phyloP scores from a whole-genome alignment of 2,888 invertebrate genomes.

The Tiliacea citrago region DNA sequence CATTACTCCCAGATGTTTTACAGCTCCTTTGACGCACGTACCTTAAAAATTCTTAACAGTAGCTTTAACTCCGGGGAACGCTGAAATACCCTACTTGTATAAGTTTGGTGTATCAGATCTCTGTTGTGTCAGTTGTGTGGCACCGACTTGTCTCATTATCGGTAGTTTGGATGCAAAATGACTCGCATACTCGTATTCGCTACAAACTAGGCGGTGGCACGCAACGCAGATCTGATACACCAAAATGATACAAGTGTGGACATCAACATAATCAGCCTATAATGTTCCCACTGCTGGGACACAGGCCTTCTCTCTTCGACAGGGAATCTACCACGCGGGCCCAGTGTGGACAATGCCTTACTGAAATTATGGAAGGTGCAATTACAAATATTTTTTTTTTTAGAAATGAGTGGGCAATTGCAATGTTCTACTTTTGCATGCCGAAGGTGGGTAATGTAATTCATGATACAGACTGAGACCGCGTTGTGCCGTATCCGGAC shows the following conservation, averaged over 20 bases:
- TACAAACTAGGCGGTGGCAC: not conserved
- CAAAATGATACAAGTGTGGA: not conserved
- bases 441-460: constrained; percentile 72
- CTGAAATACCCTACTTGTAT: constrained; percentile 15
- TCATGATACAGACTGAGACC: constrained; percentile 75
- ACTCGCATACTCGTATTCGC: too few species aligned
- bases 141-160: not conserved
- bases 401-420: constrained; percentile 56
- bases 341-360: not conserved
- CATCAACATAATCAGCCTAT: too few species aligned
- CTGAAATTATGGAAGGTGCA: constrained; percentile 24
- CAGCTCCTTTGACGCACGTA: constrained; percentile 30
- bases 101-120: not conserved
- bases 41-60: constrained; percentile 22
- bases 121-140: not conserved
- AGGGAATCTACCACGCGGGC: too few species aligned
- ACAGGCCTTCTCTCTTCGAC: too few species aligned
- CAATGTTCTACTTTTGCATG: constrained; percentile 68
- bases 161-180: not conserved
- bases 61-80: constrained; percentile 4
- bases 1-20: constrained; percentile 22
- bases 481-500: constrained; percentile 74
- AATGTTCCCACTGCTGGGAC: too few species aligned
- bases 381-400: constrained; percentile 39
- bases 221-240: not conserved